Conservation (phyloP, 2,113 vertebrate species). For the Antechinus stuartii region DNA sequence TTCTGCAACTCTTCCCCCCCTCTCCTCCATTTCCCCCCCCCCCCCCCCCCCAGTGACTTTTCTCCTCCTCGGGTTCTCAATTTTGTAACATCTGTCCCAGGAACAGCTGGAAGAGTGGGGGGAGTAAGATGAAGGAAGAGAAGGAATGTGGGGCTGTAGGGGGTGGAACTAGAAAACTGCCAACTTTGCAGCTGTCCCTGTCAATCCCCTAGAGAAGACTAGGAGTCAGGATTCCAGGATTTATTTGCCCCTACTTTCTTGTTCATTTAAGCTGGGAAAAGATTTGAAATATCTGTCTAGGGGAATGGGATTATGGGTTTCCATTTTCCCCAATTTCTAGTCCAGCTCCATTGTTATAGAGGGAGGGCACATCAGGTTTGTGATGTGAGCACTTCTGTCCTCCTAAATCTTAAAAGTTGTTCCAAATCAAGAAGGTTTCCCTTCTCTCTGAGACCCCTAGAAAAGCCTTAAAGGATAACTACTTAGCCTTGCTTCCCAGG, state of each 20-base stretch:
- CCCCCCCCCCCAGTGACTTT: not conserved
- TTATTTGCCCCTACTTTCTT: not conserved
- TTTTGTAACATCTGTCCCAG: not conserved
- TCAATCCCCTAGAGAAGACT: conserved; percentile 24
- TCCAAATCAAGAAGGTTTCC: not conserved
- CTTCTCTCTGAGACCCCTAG: not conserved
- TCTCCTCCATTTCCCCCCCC: too few relatives aligned
- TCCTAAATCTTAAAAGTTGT: not conserved
- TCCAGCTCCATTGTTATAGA: not conserved
- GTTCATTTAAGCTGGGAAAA: not conserved
- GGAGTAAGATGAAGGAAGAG: conserved; percentile 27
- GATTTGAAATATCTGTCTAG: conserved; percentile 8
- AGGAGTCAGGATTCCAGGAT: not conserved
- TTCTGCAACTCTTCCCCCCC: not conserved
- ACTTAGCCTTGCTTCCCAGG: not conserved
- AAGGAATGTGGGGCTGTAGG: conserved; percentile 38
- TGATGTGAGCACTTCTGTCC: not conserved
- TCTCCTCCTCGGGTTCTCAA: not conserved
- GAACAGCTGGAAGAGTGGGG: conserved; percentile 66
- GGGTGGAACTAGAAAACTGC: not conserved
- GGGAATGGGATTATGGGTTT: not conserved
- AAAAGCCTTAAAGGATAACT: not conserved
- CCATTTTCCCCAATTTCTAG: not conserved
- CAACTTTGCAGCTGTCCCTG: conserved; percentile 62
- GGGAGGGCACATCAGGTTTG: not conserved